Evolutionary conservation across 2,113 vertebrate species (phyloP).

Genomic region (Saimiri boliviensis): DNA sequence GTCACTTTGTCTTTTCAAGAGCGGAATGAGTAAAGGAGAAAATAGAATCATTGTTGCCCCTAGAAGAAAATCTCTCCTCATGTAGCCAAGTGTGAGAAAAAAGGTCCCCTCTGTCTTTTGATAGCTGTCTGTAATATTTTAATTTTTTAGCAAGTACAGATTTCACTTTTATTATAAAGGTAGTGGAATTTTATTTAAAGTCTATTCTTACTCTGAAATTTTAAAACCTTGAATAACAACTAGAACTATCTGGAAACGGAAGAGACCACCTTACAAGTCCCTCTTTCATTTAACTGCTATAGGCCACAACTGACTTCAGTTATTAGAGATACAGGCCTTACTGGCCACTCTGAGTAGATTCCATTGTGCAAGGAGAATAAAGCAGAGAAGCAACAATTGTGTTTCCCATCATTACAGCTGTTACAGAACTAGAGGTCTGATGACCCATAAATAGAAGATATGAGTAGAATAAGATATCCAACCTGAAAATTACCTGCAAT

Average conservation of each 20-base stretch:
- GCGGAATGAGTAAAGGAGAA: not conserved
- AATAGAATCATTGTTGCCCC: not conserved
- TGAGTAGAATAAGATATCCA: not conserved
- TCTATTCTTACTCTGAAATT: not conserved
- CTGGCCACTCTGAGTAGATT: not conserved
- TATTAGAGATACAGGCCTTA: not conserved
- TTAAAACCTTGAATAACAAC: not conserved
- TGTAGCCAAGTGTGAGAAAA: not conserved
- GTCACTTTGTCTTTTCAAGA: not conserved
- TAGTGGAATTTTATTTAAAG: not conserved
- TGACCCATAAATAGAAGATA: not conserved
- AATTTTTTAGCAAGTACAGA: not conserved
- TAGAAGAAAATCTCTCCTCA: not conserved
- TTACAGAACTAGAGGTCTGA: not conserved
- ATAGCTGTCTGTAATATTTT: not conserved
- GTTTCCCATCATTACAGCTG: not conserved
- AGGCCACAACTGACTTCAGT: not conserved
- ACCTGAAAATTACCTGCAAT: not conserved
- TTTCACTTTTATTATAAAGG: constrained; percentile 8
- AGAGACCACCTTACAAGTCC: not conserved
- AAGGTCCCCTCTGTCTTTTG: not conserved
- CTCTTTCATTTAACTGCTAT: not conserved
- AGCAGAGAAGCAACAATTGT: not conserved
- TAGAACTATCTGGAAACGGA: not conserved
- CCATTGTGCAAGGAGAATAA: not conserved